Base-by-base conservation (phyloP, 2,113 vertebrate genomes). In the Callaeas wilsoni region DNA sequence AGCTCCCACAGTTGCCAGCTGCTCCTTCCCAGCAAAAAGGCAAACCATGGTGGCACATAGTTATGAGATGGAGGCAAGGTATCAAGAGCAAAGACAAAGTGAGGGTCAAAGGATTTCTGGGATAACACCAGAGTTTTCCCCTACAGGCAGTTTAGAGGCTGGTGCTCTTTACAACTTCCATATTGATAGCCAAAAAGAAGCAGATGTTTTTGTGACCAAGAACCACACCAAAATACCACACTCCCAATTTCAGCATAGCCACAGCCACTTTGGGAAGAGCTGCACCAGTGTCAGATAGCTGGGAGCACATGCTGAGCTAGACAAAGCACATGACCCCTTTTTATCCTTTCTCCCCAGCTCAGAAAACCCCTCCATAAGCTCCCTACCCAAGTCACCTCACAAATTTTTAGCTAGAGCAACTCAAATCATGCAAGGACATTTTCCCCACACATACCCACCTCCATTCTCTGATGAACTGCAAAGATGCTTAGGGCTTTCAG, bases 21-120 rank as follows among this genome's bases (percentile, higher is more conserved):
- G 88, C 73, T 88, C 64, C 89, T 60, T 94, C 89, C 55, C 88
- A 91, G 64, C 60, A 94, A 64, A 80, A 91, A 84, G 79, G 75
- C 82, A 93, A 89, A 69, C 62, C 47, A 41, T 53, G 84, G 73
- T 70, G 53, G 94, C 79, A 89, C 62, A 29, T 37, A 87, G 46
- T 39, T 92, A 63, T 17, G 37, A 79, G 64, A 46, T 10, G 6
- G 39, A 81, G 41, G 60, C 55, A 87, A 83, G 55, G 22, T 21
- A 67, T 56, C 84, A 64, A 80, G 81, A 89, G 33, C 55, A 92
- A 88, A 64, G 7, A 49, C 33, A 94, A 83, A 90, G 47, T 6
- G 12, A 91, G 73, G 8, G 42, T 59, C 56, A 81, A 55, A 79
- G 21, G 12, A 32, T 71, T 78, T 29, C 32, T 60, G 21, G 22